Conservation (phyloP, 2,797 vertebrate species). For the Alcedo quadribrachys region DNA sequence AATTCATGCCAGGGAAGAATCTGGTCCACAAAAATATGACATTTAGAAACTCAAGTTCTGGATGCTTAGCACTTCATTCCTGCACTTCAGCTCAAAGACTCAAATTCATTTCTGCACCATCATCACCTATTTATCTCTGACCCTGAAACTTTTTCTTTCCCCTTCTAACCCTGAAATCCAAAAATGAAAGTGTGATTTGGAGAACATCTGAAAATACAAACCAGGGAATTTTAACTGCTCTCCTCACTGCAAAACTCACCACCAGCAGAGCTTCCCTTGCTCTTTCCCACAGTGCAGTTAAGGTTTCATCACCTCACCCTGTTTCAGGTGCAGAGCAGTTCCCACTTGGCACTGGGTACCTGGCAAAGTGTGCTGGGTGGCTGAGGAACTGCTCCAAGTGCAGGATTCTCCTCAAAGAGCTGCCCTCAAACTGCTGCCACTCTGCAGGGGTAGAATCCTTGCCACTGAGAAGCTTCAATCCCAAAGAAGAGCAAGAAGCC, state of each 20-base stretch:
- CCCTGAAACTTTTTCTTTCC: not conserved
- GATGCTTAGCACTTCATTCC: not conserved
- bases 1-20: not conserved
- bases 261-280: not conserved
- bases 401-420: not conserved
- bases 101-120: not conserved
- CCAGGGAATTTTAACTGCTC: not conserved
- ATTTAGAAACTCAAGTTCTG: not conserved
- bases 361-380: not conserved
- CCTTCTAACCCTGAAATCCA: not conserved
- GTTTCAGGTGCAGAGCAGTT: not conserved
- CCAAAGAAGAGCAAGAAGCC: not conserved
- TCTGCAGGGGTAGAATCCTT: fast-evolving
- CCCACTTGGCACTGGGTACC: not conserved
- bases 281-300: not conserved
- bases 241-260: fast-evolving
- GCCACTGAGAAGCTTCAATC: not conserved
- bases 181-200: not conserved
- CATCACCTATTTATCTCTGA: not conserved
- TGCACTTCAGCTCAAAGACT: not conserved
- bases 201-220: not conserved
- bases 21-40: fast-evolving
- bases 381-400: not conserved
- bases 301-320: not conserved
- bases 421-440: not conserved